A percentile compares a stretch with the other conserved stretches of the same genome.
These are phyloP conservation scores for Drosophila mulleri DNA, from an alignment of 2,888 invertebrate genomes.

Conservation along the genomic window DNA sequence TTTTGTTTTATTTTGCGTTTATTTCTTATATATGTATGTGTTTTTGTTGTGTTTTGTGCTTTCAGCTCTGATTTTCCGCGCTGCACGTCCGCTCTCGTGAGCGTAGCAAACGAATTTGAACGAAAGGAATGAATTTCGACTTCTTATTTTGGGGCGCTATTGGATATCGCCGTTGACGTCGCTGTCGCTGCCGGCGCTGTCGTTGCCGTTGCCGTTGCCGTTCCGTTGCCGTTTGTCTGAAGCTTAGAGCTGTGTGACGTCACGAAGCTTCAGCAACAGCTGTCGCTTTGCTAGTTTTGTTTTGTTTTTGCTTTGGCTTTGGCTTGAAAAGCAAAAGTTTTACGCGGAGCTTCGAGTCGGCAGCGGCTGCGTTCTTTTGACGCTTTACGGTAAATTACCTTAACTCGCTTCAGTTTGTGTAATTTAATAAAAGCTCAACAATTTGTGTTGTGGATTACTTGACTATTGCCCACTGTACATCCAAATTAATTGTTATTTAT, in stretches of 20 bases:
- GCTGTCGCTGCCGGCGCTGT: conserved; percentile 38
- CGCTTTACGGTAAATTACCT: conserved; percentile 42
- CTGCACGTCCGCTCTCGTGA: conserved; percentile 84
- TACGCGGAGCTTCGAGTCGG: conserved; percentile 25
- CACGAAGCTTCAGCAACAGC: conserved; percentile 53
- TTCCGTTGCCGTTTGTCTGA: conserved; percentile 19
- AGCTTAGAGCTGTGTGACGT: conserved; percentile 65
- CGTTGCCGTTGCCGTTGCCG: conserved; percentile 33
- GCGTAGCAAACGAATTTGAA: conserved; percentile 82
- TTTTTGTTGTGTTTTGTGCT: conserved; percentile 26
- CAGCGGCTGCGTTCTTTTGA: conserved; percentile 42
- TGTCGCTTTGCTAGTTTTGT: conserved; percentile 3
- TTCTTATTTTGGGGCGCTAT: conserved; percentile 82
- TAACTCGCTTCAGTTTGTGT: conserved; percentile 41
- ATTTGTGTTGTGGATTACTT: conserved; percentile 17
- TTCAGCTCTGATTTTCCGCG: conserved; percentile 72
- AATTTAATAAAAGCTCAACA: conserved; percentile 44
- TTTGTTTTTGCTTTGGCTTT: conserved; percentile 34
- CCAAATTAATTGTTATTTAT: conserved; percentile 44
- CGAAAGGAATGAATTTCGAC: conserved; percentile 81
- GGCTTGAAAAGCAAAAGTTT: conserved; percentile 43
- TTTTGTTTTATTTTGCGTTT: conserved; percentile 22
- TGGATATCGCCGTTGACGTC: conserved; percentile 65
- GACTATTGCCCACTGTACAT: conserved; percentile 27
- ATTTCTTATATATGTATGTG: conserved; percentile 20